Percentiles rank a stretch among this genome's conserved stretches.
These are phyloP conservation scores for Drosophila triauraria DNA, from an alignment of 1,140 invertebrate species.

Conservation along the genomic window DNA sequence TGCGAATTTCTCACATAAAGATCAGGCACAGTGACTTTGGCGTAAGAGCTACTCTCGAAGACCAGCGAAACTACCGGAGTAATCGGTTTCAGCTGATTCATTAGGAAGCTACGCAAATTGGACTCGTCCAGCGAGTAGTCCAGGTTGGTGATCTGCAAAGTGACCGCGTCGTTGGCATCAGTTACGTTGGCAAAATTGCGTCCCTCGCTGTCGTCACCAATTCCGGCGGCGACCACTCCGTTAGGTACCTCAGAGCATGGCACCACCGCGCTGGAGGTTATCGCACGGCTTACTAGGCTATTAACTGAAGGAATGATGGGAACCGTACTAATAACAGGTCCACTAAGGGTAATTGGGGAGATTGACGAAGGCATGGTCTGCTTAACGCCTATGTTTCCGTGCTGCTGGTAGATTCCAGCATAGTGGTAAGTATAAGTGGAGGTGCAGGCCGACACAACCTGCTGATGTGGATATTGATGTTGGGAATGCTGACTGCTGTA, in stretches of 20 bases:
- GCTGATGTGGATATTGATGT: neutral
- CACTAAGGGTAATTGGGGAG: neutral
- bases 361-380: neutral
- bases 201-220: slow-evolving; percentile 6
- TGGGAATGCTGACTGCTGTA: neutral
- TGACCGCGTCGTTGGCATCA: slow-evolving; percentile 66
- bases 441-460: neutral
- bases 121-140: slow-evolving; percentile 81
- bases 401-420: neutral
- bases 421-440: neutral
- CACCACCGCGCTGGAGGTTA: neutral
- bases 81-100: slow-evolving; percentile 81
- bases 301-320: neutral
- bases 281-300: neutral
- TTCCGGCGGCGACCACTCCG: neutral
- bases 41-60: slow-evolving; percentile 80
- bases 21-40: slow-evolving; percentile 83
- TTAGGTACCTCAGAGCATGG: neutral
- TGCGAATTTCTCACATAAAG: slow-evolving; percentile 68
- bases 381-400: neutral
- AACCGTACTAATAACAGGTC: neutral
- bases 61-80: slow-evolving; percentile 78
- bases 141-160: slow-evolving; percentile 83
- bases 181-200: slow-evolving; percentile 26
- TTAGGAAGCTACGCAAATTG: slow-evolving; percentile 70